Conservation (phyloP, 2,113 vertebrate species). For the Urocolius indicus region DNA sequence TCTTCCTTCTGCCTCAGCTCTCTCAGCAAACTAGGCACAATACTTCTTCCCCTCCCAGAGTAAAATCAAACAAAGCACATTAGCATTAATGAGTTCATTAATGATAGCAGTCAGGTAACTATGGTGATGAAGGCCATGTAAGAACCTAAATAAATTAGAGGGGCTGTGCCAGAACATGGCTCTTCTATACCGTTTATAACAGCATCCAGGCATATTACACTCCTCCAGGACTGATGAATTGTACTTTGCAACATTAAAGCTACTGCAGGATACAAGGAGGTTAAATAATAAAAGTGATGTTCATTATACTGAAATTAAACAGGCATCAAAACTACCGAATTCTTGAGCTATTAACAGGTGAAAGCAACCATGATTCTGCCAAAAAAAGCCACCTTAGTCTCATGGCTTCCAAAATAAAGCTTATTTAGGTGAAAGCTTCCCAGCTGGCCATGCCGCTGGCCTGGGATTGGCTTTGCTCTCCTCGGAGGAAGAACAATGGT, state of each 20-base stretch:
- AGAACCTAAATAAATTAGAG: slow-evolving; percentile 12
- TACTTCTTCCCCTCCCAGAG: neutral
- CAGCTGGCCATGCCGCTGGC: neutral
- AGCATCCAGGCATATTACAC: neutral
- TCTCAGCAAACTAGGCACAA: neutral
- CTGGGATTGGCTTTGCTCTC: neutral
- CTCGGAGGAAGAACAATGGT: accelerated
- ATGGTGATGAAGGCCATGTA: neutral
- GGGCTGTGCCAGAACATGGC: neutral
- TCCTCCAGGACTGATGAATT: neutral
- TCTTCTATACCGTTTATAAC: neutral
- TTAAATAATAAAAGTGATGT: neutral
- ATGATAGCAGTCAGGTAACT: neutral
- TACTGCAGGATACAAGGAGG: neutral
- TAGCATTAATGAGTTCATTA: neutral
- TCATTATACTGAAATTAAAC: neutral
- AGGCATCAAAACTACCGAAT: neutral
- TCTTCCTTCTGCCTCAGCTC: neutral
- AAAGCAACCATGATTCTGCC: neutral
- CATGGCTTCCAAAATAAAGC: neutral
- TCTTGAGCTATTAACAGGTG: neutral
- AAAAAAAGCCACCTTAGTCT: neutral
- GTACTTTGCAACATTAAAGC: neutral
- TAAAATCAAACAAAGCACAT: neutral
- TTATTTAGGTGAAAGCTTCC: neutral